Evolutionary conservation across 2,797 vertebrate genomes (phyloP).

Genomic region (Poecilia gillii): DNA sequence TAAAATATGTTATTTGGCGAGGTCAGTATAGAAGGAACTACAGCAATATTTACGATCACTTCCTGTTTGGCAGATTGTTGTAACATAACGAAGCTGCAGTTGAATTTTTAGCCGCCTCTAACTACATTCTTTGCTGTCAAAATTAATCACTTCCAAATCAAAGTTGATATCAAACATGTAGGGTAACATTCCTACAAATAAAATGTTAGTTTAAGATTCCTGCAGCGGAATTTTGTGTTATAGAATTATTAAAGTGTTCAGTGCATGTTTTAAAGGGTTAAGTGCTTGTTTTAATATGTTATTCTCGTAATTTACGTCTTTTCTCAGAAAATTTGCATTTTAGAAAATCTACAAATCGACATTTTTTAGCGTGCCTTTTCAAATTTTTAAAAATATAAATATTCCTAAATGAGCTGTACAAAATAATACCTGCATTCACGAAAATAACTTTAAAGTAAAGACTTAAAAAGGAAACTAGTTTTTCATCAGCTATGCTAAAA

Average conservation of each 20-base stretch:
- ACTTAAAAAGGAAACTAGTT: background rate
- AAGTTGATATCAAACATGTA: background rate
- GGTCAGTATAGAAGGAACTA: background rate
- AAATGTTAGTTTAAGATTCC: background rate
- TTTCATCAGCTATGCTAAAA: background rate
- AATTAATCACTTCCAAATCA: background rate
- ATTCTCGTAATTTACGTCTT: background rate
- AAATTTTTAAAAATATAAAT: background rate
- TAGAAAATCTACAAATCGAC: background rate
- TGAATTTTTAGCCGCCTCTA: background rate
- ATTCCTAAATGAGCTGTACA: background rate
- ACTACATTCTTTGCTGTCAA: background rate
- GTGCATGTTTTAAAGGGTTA: too few relatives aligned
- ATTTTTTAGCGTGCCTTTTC: background rate
- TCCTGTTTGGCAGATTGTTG: background rate
- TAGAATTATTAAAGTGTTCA: too few relatives aligned
- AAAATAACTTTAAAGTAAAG: background rate
- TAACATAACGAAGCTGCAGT: background rate
- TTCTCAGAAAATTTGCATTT: background rate
- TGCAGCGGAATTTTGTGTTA: background rate
- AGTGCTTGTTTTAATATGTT: background rate
- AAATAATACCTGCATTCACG: background rate
- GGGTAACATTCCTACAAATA: background rate
- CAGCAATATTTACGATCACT: background rate
- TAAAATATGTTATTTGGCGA: background rate